These are phyloP conservation scores for Synergus laeviventris DNA, from an alignment of 2,888 invertebrate species.

Conservation along the genomic window DNA sequence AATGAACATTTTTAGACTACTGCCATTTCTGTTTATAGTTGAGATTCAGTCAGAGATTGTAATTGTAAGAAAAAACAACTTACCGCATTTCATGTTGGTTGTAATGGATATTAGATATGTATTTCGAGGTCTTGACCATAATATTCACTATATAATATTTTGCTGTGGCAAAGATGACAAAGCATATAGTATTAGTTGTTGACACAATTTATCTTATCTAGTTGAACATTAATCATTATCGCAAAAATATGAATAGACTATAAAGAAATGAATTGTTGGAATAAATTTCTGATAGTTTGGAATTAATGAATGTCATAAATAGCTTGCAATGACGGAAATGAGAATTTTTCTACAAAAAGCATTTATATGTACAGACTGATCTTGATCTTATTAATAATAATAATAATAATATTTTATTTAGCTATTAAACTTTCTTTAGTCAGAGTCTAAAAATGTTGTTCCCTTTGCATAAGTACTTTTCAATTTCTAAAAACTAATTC, in stretches of 20 bases:
- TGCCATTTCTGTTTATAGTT: not conserved
- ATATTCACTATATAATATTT: slow-evolving; percentile 19
- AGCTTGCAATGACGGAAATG: not conserved
- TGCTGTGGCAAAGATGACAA: not conserved
- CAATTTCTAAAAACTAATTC: not conserved
- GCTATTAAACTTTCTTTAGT: not conserved
- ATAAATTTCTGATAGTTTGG: not conserved
- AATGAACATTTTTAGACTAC: not conserved
- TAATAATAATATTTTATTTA: not conserved
- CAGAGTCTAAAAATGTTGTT: not conserved
- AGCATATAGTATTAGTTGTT: not conserved
- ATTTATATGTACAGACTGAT: not conserved
- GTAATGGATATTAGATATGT: slow-evolving; percentile 26
- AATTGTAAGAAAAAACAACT: slow-evolving; percentile 14
- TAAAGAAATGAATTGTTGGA: not conserved
- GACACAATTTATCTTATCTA: not conserved
- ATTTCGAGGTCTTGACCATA: slow-evolving; percentile 39
- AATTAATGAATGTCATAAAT: not conserved
- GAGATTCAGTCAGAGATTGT: slow-evolving; percentile 16
- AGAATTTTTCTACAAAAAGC: not conserved
- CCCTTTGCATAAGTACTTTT: too few relatives aligned
- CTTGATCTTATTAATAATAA: not conserved
- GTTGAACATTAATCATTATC: not conserved
- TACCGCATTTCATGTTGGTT: slow-evolving; percentile 30
- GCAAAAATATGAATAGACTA: not conserved